A percentile compares a stretch with the other conserved stretches of the same genome.
phyloP scores from a whole-genome alignment of 2,113 vertebrate species.

The Probosciger aterrimus region DNA sequence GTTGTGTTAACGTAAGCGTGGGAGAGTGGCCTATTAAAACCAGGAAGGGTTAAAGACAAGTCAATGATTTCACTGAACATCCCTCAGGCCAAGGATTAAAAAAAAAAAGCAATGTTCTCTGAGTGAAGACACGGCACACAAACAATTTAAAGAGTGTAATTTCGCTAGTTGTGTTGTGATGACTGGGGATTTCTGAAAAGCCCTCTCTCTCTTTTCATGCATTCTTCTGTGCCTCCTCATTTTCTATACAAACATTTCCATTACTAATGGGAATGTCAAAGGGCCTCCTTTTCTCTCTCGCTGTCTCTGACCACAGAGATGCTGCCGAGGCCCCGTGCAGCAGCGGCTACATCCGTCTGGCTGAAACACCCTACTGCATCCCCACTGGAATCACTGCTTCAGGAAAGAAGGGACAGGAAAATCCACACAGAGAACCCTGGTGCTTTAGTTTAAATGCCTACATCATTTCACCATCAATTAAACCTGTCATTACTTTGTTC shows the following conservation, averaged over 20 bases:
- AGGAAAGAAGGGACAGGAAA: not conserved
- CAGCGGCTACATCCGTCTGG: not conserved
- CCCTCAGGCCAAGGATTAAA: not conserved
- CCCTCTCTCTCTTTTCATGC: not conserved
- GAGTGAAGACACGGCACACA: not conserved
- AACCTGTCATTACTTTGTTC: not conserved
- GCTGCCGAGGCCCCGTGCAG: not conserved
- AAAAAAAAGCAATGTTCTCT: not conserved
- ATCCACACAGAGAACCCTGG: not conserved
- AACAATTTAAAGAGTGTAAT: not conserved
- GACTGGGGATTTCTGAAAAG: not conserved
- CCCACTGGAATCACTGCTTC: not conserved
- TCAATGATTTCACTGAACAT: not conserved
- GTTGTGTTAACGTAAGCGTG: not conserved
- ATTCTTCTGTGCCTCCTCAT: not conserved
- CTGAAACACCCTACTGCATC: not conserved
- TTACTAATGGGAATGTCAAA: not conserved
- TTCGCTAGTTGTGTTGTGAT: not conserved
- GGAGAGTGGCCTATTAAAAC: not conserved
- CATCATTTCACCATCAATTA: not conserved
- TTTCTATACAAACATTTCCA: not conserved
- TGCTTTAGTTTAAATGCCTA: not conserved
- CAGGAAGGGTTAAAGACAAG: not conserved
- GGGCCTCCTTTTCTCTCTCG: not conserved
- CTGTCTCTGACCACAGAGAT: not conserved